A percentile compares a stretch with the other conserved stretches of the same genome.
These are phyloP conservation scores for Arion vulgaris DNA, from an alignment of 1,140 invertebrate genomes.

Conservation along the genomic window DNA sequence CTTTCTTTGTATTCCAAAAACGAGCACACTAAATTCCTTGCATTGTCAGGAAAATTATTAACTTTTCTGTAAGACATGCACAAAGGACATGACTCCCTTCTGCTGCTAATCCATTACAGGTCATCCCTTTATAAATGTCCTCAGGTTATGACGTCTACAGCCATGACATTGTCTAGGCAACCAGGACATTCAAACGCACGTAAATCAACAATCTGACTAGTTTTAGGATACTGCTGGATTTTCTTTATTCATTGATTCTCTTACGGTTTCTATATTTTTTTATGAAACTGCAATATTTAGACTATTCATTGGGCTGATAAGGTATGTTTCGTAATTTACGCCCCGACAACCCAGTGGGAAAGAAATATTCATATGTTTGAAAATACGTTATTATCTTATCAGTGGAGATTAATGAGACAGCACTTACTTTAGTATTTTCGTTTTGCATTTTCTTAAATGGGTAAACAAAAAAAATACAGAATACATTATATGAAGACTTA, in stretches of 20 bases:
- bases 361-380: slow-evolving; percentile 3
- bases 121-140: background rate
- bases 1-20: background rate
- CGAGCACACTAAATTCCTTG: background rate
- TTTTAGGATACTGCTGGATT: no score
- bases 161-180: background rate
- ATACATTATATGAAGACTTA: background rate
- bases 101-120: background rate
- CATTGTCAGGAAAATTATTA: background rate
- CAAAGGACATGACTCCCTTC: slow-evolving; percentile 1
- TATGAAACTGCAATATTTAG: background rate
- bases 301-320: background rate
- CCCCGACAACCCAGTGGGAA: background rate
- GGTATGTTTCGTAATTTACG: background rate
- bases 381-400: background rate
- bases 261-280: no score
- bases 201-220: background rate
- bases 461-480: background rate
- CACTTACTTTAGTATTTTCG: background rate
- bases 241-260: no score
- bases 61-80: background rate
- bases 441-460: background rate
- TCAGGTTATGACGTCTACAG: background rate
- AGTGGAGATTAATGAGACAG: background rate
- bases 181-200: background rate